Percentiles rank a stretch among this genome's conserved stretches.
phyloP scores from a whole-genome alignment of 2,888 invertebrate species.

The Lepidonotus clava region DNA sequence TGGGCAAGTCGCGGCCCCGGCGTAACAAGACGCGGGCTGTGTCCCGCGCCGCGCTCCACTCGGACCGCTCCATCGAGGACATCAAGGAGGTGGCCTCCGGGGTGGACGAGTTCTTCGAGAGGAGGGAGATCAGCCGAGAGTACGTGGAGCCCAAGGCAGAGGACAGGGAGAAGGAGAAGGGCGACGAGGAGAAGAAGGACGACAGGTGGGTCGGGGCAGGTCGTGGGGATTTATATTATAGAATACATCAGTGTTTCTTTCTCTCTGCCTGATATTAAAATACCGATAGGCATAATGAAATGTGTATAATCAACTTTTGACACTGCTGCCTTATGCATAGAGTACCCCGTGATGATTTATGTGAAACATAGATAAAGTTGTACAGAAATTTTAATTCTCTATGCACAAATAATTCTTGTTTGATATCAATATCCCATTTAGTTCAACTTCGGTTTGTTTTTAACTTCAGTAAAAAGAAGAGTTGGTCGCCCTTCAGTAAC shows the following conservation, averaged over 20 bases:
- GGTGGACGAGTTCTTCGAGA: slow-evolving; percentile 48
- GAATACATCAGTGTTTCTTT: too few relatives aligned
- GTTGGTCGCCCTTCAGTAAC: slow-evolving; percentile 46
- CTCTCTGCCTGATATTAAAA: too few relatives aligned
- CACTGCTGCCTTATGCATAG: too few relatives aligned
- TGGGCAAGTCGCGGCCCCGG: slow-evolving; percentile 3
- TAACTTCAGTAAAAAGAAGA: slow-evolving; percentile 41
- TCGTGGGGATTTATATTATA: neutral
- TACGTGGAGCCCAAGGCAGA: neutral
- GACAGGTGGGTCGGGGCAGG: neutral
- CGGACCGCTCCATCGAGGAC: slow-evolving; percentile 15
- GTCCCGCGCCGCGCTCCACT: neutral
- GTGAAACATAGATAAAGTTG: too few relatives aligned
- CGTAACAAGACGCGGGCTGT: slow-evolving; percentile 51
- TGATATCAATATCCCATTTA: too few relatives aligned
- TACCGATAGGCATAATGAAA: too few relatives aligned
- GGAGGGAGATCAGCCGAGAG: slow-evolving; percentile 6
- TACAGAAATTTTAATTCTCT: too few relatives aligned
- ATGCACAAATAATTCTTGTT: too few relatives aligned
- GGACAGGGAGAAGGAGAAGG: neutral
- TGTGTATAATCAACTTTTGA: too few relatives aligned
- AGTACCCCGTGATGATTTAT: too few relatives aligned
- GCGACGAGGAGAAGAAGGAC: slow-evolving; percentile 11
- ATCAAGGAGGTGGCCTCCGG: neutral
- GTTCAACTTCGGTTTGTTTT: neutral